These are phyloP conservation scores for Sinocyclocheilus grahami DNA, from an alignment of 2,113 vertebrate species.

Conservation along the genomic window DNA sequence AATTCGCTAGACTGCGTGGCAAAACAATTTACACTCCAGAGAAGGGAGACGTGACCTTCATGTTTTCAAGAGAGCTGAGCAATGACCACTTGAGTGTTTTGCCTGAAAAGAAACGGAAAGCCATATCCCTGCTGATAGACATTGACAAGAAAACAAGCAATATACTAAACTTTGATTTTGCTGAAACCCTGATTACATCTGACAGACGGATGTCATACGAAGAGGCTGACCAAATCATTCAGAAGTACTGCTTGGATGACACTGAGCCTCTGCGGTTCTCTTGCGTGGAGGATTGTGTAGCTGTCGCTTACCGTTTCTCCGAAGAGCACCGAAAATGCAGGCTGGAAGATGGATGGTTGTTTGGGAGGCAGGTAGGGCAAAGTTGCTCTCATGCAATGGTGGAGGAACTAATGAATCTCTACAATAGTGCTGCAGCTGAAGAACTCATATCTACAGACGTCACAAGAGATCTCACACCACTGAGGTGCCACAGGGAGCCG, in stretches of 20 bases:
- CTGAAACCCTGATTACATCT: slow-evolving; percentile 1
- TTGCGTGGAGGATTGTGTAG: slow-evolving; percentile 25
- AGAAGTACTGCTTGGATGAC: not conserved
- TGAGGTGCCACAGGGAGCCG: slow-evolving; percentile 47
- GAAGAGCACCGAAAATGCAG: slow-evolving; percentile 34
- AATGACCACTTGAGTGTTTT: slow-evolving; percentile 11
- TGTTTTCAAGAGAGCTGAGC: slow-evolving; percentile 34
- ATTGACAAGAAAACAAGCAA: slow-evolving; percentile 27
- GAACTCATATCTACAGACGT: slow-evolving; percentile 30
- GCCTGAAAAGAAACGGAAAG: not conserved
- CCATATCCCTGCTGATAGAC: slow-evolving; percentile 33
- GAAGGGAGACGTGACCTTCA: not conserved
- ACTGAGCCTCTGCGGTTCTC: slow-evolving; percentile 23
- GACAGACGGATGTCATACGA: slow-evolving; percentile 18
- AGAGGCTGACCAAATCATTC: slow-evolving; percentile 41
- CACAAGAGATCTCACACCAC: slow-evolving; percentile 46
- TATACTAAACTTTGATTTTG: slow-evolving; percentile 6
- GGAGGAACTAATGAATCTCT: slow-evolving; percentile 55
- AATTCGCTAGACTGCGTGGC: not conserved
- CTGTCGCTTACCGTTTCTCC: slow-evolving; percentile 33
- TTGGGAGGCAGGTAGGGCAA: not conserved
- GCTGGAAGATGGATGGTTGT: slow-evolving; percentile 22
- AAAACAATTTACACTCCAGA: slow-evolving; percentile 38
- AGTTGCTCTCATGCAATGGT: slow-evolving; percentile 46
- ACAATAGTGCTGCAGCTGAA: slow-evolving; percentile 46